Percentiles rank a stretch among this genome's conserved stretches.
These are phyloP conservation scores for Liodrosophila aerea DNA, from an alignment of 2,888 invertebrate species.

Conservation along the genomic window DNA sequence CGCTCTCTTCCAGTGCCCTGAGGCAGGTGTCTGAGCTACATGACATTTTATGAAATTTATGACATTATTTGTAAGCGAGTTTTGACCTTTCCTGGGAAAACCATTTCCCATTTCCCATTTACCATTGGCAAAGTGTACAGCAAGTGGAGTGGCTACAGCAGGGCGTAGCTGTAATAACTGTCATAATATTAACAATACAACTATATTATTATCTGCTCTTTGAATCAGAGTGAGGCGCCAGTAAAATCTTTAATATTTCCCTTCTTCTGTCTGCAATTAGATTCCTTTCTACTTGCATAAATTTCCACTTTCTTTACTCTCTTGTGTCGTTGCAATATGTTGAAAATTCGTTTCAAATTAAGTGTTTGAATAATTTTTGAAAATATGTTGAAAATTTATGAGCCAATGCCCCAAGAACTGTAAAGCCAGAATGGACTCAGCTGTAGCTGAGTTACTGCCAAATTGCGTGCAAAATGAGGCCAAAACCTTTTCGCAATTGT, in stretches of 20 bases:
- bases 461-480: conserved; percentile 63
- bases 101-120: conserved; percentile 10
- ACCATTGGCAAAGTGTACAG: conserved; percentile 41
- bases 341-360: conserved; percentile 61
- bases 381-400: conserved; percentile 41
- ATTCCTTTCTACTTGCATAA: background rate
- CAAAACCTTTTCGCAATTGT: conserved; percentile 38
- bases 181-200: conserved; percentile 58
- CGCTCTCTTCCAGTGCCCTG: background rate
- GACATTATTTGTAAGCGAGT: conserved; percentile 44
- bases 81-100: conserved; percentile 49
- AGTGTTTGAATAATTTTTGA: conserved; percentile 58
- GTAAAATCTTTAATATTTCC: background rate
- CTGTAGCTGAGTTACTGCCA: conserved; percentile 64
- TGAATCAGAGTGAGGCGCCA: conserved; percentile 7
- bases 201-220: conserved; percentile 35
- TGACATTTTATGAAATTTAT: conserved; percentile 67
- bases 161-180: conserved; percentile 38
- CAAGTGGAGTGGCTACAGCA: conserved; percentile 16
- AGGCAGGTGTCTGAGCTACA: conserved; percentile 34
- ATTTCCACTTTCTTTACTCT: conserved; percentile 5
- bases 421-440: conserved; percentile 47
- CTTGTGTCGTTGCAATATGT: conserved; percentile 58
- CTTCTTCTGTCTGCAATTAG: background rate
- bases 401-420: conserved; percentile 19